Base-by-base conservation (phyloP, 2,113 vertebrate species). In the Petromus typicus region DNA sequence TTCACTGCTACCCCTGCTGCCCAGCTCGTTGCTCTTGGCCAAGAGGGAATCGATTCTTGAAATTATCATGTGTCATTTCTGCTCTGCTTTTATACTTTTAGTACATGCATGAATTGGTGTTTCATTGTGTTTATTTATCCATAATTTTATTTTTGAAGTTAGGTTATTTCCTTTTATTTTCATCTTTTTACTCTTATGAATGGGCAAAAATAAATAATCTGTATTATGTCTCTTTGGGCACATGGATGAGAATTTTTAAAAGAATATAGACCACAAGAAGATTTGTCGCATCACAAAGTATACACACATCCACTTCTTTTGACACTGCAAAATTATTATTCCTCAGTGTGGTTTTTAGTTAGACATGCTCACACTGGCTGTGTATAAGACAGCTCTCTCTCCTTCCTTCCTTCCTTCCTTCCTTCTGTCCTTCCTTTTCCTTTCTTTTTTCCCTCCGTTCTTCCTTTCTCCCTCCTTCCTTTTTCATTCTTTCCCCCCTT, bases 91-190 rank as follows among this genome's bases (percentile, higher is more conserved):
- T 79, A 80, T 71, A 32, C 57, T 82, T 80, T 56, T 51, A 81
- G 30, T 57, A 66, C 18, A 40, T 61, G 57, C 9, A 61, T 48
- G 71, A 40, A 71, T 40, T 66, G 76, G 30, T 75, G 45, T 89
- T 97, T 90, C 61, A 32, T 54, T 67, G 2, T 79, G 16, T 66
- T 84, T 89, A 66, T 83, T 92, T 88, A 87, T 56, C 51, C 14
- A 37, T 43, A 82, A 17, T 87, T 88, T 7, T 81, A 18, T 57
- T 90, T 82, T 89, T 93, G 71, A 95, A 63, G 66, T 96, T 89
- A 45, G 10, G 56, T 95, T 91, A 40, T 89, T 92, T 89, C 20
- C 30, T 64, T 18, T 90, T 78, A 80, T 86, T 75, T 87, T 3
- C 61, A 30, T 73, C 86, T 86, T 51, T 69, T 75, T 76, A 56